Evolutionary conservation across 2,113 vertebrate genomes (phyloP).

Genomic region (Sphyrna mokarran): DNA sequence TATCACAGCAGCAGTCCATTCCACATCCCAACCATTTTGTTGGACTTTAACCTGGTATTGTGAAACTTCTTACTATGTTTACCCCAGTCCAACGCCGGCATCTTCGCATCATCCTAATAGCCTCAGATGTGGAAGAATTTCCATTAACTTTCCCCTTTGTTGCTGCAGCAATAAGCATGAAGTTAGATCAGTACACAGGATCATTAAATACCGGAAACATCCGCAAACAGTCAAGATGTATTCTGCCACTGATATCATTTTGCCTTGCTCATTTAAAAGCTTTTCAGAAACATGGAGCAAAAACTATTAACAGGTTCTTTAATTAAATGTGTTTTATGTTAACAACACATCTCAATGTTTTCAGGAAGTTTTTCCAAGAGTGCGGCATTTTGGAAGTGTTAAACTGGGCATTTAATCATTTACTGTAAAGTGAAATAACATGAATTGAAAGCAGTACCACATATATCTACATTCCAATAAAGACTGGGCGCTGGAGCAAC

Average conservation of each 20-base stretch:
- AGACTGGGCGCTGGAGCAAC: neutral
- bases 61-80: too few relatives aligned
- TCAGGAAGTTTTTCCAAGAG: neutral
- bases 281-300: conserved; percentile 8
- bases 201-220: neutral
- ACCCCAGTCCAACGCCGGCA: neutral
- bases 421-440: neutral
- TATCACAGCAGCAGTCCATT: too few relatives aligned
- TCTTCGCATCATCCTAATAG: neutral
- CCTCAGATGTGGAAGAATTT: neutral
- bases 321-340: neutral
- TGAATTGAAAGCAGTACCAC: neutral
- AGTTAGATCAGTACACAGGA: neutral
- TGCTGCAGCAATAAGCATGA: neutral
- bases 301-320: neutral
- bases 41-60: too few relatives aligned
- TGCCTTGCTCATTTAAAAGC: neutral
- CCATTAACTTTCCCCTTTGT: neutral
- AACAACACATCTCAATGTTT: neutral
- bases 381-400: neutral
- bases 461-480: neutral
- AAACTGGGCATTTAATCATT: neutral
- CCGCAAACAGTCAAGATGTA: neutral
- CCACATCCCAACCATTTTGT: too few relatives aligned
- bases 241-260: neutral